Base-by-base conservation (phyloP, 2,113 vertebrate species). In the Eretmochelys imbricata region DNA sequence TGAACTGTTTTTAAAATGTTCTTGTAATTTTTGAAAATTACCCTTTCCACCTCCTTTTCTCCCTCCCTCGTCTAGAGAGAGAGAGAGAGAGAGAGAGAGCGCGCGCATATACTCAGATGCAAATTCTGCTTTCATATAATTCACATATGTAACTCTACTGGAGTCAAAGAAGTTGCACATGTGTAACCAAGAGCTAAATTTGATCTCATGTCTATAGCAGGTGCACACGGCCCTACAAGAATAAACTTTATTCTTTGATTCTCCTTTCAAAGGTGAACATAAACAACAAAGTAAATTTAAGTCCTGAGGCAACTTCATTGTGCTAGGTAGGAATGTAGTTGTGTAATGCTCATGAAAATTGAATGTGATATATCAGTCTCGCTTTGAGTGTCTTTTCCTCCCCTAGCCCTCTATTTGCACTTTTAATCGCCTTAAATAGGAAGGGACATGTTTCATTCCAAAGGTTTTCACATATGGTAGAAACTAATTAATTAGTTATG, bases 401-500 rank as follows among this genome's bases (percentile, higher is more conserved):
- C 91, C 86, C 89, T 95, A 96, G 91, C 89, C 95, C 97, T 97
- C 97, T 97, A 95, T 89, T 96, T 96, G 93, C 94, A 95, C 87
- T 95, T 97, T 97, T 94, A 95, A 95, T 97, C 93, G 88, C 97
- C 94, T 98, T 97, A 96, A 96, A 96, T 91, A 97, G 62, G 91
- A 94, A 95, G 89, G 75, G 91, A 89, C 72, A 92, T 87, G 87
- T 97, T 98, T 98, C 59, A 82, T 97, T 97, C 92, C 92, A 97
- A 98, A 98, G 96, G 89, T 97, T 96, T 97, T 96, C 91, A 97
- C 91, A 94, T 91, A 89, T 65, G 72, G 62, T 95, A 93, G 90
- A 95, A 97, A 96, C 80, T 97, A 98, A 97, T 98, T 98, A 98
- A 98, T 98, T 97, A 98, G 92, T 98, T 98, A 98, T 98, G 97